Base-by-base conservation (phyloP, 2,113 vertebrate species). In the Argyrosomus japonicus region DNA sequence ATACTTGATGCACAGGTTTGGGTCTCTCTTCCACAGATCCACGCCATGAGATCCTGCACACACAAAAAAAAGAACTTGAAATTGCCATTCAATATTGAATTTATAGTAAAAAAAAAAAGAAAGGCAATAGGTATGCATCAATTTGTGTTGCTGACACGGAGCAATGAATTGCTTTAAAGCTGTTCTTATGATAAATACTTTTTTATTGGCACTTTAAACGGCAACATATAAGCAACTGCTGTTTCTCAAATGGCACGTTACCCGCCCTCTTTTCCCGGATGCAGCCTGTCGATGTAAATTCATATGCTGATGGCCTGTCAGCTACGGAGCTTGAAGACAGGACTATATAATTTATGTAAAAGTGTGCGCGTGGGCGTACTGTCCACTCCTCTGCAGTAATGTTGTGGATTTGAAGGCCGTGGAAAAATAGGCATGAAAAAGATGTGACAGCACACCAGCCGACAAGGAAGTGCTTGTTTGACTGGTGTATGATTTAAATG, bases 401-500 rank as follows among this genome's bases (percentile, higher is more conserved):
- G 32, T 27, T 29, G 57, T 51, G 29, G 50, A 79, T 84, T 15
- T 82, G 14, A 80, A 81, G 69, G 47, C 76, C 19, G 4, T 43
- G 43, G 25, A 53, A 65, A 40, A 78, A 65, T 3, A n/a, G 15
- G 48, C 32, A 27, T 23, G 48, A 64, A 72, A 80, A 77, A 77
- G 48, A 75, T 57, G 68, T 76, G 64, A 70, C 72, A 60, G 62
- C 61, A 1, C 25, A 60, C 18, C 27, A 86, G 80, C 64, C 48
- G 21, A 69, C 2, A 5, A 58, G 65, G 71, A 83, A 75, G 64
- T 56, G 47, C 27, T 75, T 69, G 61, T 88, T 48, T 75, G 77
- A 86, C 67, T 65, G n/a, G 48, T 67, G 61, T 83, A 43, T 84
- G 74, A 89, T 91, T 91, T 83, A 79, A 86, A 85, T 45, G 64